phyloP scores from a whole-genome alignment of 2,888 invertebrate genomes.

The Priocnemis perturbator region DNA sequence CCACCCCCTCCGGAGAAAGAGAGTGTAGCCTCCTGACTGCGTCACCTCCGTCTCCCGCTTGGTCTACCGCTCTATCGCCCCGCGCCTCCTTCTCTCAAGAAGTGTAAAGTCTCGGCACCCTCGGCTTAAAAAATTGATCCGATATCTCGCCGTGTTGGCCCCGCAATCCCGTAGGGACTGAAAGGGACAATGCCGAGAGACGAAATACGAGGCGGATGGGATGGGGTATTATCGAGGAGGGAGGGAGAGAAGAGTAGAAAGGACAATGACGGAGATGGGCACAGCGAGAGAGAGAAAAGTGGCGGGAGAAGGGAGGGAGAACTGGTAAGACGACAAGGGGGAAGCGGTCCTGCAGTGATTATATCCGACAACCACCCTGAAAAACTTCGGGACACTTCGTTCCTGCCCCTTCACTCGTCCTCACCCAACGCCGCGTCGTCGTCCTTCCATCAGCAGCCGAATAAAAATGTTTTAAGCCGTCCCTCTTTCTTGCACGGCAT shows the following conservation, averaged over 20 bases:
- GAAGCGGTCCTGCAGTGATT: constrained; percentile 64
- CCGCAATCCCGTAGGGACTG: constrained; percentile 69
- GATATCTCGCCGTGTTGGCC: constrained; percentile 74
- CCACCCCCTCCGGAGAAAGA: constrained; percentile 28
- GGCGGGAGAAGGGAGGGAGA: constrained; percentile 34
- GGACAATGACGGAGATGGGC: neutral
- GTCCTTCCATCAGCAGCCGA: constrained; percentile 56
- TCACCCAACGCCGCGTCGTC: constrained; percentile 32
- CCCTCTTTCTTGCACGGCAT: constrained; percentile 59
- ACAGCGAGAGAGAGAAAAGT: constrained; percentile 17
- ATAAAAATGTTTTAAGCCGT: constrained; percentile 68
- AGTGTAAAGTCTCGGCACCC: constrained; percentile 74
- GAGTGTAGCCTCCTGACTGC: constrained; percentile 32
- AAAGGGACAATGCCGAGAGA: constrained; percentile 71
- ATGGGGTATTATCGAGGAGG: constrained; percentile 25
- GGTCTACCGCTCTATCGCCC: neutral
- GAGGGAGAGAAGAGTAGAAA: constrained; percentile 19
- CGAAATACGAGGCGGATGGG: constrained; percentile 58
- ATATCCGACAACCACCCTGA: constrained; percentile 68
- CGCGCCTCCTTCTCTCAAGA: constrained; percentile 63
- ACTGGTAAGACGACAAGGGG: constrained; percentile 47
- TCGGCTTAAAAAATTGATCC: constrained; percentile 76
- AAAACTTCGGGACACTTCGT: constrained; percentile 61
- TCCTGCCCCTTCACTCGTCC: constrained; percentile 38
- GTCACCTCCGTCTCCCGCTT: constrained; percentile 6